Evolutionary conservation across 2,797 vertebrate genomes (phyloP), one percentile per base, ranked within the genome.

Genomic region (Mus spretus): DNA sequence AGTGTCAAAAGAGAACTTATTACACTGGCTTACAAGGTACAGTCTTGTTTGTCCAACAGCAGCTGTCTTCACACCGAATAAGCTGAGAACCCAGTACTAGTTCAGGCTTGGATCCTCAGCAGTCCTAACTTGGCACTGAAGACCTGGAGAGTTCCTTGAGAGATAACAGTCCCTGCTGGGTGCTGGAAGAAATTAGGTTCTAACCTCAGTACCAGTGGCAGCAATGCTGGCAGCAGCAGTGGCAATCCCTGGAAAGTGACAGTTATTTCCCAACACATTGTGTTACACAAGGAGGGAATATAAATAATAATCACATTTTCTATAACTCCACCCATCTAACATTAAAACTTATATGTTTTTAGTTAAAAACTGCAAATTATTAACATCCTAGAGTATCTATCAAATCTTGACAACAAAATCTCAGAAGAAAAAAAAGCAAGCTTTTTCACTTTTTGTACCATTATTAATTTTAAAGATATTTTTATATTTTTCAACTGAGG

Each of bases 401-500:
- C 34, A 94, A 40, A 95, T 63, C 63, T 74, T 97, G 82, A 94
- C 47, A 75, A 85, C 20, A 22, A 92, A 40, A 95, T 50, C 37
- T 61, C 15, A 26, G 37, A 11, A 44, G 47, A 28, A 82, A 90
- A 75, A 90, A 94, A 94, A 37, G 50, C 22, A 55, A 80, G 19
- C 26, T 95, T 94, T 11, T 22, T 34, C 31, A 5, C 24, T 50
- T 53, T 93, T 40, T 91, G 5, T 47, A 65, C 22, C n/a, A 90
- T 88, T 81, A 14, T 89, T 75, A 65, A 26, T 93, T 97, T 90
- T 74, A 65, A 94, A 95, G 91, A 24, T 77, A 84, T 82, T 74
- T 78, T 91, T 87, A 90, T 40, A 82, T 74, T 61, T 95, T 93
- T 96, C 84, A 96, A 85, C 81, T 88, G 93, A 91, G 95, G 44